Conservation (phyloP, 2,113 vertebrate genomes). For the Athene noctua region DNA sequence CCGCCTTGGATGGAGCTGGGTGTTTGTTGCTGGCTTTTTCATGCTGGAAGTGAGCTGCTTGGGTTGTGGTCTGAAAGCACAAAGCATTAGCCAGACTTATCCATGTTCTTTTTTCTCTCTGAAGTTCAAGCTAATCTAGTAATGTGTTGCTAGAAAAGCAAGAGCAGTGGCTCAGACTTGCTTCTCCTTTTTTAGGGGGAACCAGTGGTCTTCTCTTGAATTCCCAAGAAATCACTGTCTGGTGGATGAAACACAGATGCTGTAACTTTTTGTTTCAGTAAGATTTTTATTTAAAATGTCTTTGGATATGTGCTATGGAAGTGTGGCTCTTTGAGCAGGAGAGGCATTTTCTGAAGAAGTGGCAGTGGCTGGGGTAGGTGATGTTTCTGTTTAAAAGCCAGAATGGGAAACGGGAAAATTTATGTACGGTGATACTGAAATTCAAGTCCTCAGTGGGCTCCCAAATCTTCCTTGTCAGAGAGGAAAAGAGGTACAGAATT, state of each 20-base stretch:
- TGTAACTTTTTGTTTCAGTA: background rate
- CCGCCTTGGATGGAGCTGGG: background rate
- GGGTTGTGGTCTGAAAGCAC: background rate
- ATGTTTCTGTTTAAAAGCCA: background rate
- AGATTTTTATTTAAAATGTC: background rate
- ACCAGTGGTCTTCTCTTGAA: background rate
- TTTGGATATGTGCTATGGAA: background rate
- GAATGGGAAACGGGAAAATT: background rate
- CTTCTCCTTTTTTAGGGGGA: background rate
- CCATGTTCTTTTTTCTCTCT: background rate
- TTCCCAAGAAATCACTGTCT: background rate
- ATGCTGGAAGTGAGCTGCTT: background rate
- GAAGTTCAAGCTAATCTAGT: background rate
- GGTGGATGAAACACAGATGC: background rate
- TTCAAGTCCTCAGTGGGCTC: background rate
- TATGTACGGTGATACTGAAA: accelerated
- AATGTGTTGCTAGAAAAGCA: background rate
- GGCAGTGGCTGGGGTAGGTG: accelerated
- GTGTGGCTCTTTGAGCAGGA: background rate
- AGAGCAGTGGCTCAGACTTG: background rate
- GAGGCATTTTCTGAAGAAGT: background rate
- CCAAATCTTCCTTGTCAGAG: background rate
- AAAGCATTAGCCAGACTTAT: background rate
- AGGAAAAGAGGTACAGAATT: background rate
- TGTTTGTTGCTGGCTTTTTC: background rate